Base-by-base conservation (phyloP, 2,113 vertebrate genomes). In the Manacus vitellinus region DNA sequence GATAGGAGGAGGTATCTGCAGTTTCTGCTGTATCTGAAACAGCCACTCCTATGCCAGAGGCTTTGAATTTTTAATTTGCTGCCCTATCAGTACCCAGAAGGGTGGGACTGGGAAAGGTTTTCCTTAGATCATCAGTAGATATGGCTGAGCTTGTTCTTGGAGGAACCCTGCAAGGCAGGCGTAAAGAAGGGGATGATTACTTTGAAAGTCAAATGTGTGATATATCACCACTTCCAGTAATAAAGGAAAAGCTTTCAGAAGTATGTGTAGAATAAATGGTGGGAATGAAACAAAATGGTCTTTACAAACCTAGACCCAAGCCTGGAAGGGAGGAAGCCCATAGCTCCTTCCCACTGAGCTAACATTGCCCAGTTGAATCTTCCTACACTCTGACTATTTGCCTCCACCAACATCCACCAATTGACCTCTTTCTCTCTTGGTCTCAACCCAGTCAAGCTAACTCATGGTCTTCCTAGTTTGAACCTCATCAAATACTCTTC, bases 51-150 rank as follows among this genome's bases (percentile, higher is more conserved):
- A 3, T 49, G 84, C 89, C 81, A 88, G 76, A 90, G 94, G 89
- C 92, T 85, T 85, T 62, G 55, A 86, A 55, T 94, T 95, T 94
- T 92, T 94, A 88, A 92, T 95, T 96, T 88, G 30, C 39, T 92
- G 71, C 18, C 43, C 58, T 82, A 66, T 83, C 66, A 43, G 31
- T 83, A 89, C 25, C 44, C 85, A 80, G 75, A 67, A 88, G 82
- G 78, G 85, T 89, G 92, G 66, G 39, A 82, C 84, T 89, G 78
- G 78, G 93, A 76, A 94, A 88, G 71, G 28, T 82, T 83, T 95
- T 93, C 74, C 71, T 94, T 20, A 88, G n/a, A 82, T 54, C 44
- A 79, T 37, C 54, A 88, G n/a, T 30, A 94, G 89, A 88, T 94
- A 85, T 6, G 54, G 72, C 85, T 88, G 78, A 90, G n/a, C 62